A percentile compares a stretch with the other conserved stretches of the same genome.
phyloP scores from a whole-genome alignment of 2,113 vertebrate species.

The Atractosteus spatula region DNA sequence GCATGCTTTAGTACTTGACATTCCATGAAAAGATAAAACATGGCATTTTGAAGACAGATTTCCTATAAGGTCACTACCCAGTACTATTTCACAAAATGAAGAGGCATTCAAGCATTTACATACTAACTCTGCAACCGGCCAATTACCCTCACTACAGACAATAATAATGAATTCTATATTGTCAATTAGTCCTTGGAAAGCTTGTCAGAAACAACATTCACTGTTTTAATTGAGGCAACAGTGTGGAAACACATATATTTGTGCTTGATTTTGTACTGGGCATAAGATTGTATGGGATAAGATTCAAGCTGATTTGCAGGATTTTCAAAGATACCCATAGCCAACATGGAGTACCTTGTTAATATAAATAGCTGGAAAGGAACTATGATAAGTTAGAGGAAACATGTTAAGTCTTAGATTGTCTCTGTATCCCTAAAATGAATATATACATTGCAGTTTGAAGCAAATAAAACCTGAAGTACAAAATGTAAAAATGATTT shows the following conservation, averaged over 20 bases:
- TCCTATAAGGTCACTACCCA: slow-evolving; percentile 18
- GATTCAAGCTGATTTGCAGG: slow-evolving; percentile 15
- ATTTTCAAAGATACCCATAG: slow-evolving; percentile 10
- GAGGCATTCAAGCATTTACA: slow-evolving; percentile 21
- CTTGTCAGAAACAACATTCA: slow-evolving; percentile 12
- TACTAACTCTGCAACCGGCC: slow-evolving; percentile 23
- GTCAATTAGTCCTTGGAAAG: slow-evolving; percentile 29
- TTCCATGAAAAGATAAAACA: slow-evolving; percentile 30
- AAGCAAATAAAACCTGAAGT: too few species aligned
- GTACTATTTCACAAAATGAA: slow-evolving; percentile 10
- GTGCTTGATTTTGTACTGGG: slow-evolving; percentile 13
- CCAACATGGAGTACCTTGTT: too few species aligned
- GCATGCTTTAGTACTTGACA: slow-evolving; percentile 20
- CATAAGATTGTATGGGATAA: slow-evolving; percentile 2
- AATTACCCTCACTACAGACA: slow-evolving; percentile 29
- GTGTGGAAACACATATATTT: slow-evolving; percentile 7
- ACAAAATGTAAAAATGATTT: too few species aligned
- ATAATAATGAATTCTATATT: slow-evolving; percentile 21
- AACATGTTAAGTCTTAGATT: too few species aligned
- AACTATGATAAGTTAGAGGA: too few species aligned
- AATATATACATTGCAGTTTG: too few species aligned
- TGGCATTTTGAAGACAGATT: slow-evolving; percentile 29
- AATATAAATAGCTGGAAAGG: too few species aligned
- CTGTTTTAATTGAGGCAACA: slow-evolving; percentile 16
- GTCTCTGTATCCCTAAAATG: too few species aligned